Conservation (phyloP, 2,888 invertebrate genomes). For the Dendrolimus houi region DNA sequence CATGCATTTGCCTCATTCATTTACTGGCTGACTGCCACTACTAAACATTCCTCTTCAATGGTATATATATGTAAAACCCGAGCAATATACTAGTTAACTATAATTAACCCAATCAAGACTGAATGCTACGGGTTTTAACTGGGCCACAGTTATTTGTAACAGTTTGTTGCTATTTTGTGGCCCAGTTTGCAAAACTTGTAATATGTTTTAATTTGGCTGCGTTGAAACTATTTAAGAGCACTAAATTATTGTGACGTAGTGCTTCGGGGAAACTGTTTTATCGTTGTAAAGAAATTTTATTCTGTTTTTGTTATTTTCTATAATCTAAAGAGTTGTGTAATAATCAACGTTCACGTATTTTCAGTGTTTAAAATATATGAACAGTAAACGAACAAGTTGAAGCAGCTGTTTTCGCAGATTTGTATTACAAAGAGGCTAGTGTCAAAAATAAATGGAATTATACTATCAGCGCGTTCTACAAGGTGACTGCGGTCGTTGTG, state of each 20-base stretch:
- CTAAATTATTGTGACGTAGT: conserved; percentile 6
- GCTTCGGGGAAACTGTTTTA: neutral
- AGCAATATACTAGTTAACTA: neutral
- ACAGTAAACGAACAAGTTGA: too few species aligned
- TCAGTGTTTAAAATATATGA: too few species aligned
- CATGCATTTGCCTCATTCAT: too few species aligned
- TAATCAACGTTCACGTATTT: too few species aligned
- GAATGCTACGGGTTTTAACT: neutral
- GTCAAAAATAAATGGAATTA: too few species aligned
- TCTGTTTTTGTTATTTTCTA: neutral
- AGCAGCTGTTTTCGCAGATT: too few species aligned
- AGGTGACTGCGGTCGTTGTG: too few species aligned
- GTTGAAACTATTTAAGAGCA: conserved; percentile 4
- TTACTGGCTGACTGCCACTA: too few species aligned
- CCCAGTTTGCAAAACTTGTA: conserved; percentile 6
- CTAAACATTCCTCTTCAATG: neutral
- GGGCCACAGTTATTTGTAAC: conserved; percentile 5
- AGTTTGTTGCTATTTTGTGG: conserved; percentile 1
- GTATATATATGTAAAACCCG: neutral
- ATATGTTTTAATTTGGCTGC: conserved; percentile 1
- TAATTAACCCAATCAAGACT: neutral
- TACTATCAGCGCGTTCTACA: too few species aligned
- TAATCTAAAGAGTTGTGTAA: too few species aligned
- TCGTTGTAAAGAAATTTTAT: neutral
- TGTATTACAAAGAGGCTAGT: too few species aligned